A percentile compares a stretch with the other conserved stretches of the same genome.
phyloP scores from a whole-genome alignment of 2,888 invertebrate species.

The Gastrophysa polygoni region DNA sequence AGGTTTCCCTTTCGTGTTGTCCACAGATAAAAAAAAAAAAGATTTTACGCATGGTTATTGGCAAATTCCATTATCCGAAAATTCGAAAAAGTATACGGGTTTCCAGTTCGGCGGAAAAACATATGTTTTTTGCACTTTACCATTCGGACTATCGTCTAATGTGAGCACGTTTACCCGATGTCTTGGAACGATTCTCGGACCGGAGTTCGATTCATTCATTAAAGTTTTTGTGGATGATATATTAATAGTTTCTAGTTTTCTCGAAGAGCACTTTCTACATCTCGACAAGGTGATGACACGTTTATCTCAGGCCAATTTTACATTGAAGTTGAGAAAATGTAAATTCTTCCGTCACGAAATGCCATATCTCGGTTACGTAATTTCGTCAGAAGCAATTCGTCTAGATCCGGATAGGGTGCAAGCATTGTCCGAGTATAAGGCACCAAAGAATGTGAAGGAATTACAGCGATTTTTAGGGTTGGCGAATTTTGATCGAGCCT shows the following conservation, averaged over 20 bases:
- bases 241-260: conserved; percentile 15
- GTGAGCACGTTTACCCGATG: conserved; percentile 18
- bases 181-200: conserved; percentile 15
- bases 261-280: conserved; percentile 25
- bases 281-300: conserved; percentile 17
- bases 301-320: conserved; percentile 19
- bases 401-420: conserved; percentile 31
- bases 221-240: conserved; percentile 27
- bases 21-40: no score
- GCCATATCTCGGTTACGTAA: conserved; percentile 25
- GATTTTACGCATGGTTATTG: conserved; percentile 32
- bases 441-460: conserved; percentile 42
- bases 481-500: conserved; percentile 31
- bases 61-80: conserved; percentile 28
- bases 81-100: conserved; percentile 29
- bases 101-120: conserved; percentile 22
- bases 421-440: conserved; percentile 39
- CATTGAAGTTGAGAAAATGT: conserved; percentile 22
- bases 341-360: conserved; percentile 21
- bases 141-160: conserved; percentile 24
- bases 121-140: conserved; percentile 25
- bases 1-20: no score
- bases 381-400: conserved; percentile 13
- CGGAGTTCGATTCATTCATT: conserved; percentile 16
- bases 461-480: conserved; percentile 40